A percentile compares a stretch with the other conserved stretches of the same genome.
phyloP scores from a whole-genome alignment of 1,140 invertebrate genomes.

The Sipha flava region DNA sequence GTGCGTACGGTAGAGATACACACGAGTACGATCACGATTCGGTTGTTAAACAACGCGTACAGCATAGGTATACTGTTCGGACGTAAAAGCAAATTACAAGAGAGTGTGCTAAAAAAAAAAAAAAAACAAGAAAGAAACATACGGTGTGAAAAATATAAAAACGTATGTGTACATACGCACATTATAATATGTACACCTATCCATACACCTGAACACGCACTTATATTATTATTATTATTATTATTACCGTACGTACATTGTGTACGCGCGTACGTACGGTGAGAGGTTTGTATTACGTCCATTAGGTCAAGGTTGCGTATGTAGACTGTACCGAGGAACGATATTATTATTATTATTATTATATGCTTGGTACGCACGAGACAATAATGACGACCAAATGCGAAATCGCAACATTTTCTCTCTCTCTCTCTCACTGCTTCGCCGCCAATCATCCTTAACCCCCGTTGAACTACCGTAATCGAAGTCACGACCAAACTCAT shows the following conservation, averaged over 20 bases:
- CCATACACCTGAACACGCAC: too few species aligned
- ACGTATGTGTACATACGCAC: too few species aligned
- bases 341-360: too few species aligned
- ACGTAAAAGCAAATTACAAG: neutral
- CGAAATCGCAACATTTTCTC: too few species aligned
- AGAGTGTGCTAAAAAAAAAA: neutral
- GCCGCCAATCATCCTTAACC: neutral
- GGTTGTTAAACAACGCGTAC: neutral
- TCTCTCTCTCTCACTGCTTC: too few species aligned
- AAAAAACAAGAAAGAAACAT: neutral
- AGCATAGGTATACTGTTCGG: neutral
- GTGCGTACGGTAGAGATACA: too few species aligned
- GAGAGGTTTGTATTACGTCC: neutral
- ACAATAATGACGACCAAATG: neutral
- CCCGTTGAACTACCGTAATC: neutral
- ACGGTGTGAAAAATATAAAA: neutral
- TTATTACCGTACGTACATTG: neutral
- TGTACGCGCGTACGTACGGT: neutral
- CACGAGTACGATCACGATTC: constrained; percentile 9
- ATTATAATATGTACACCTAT: too few species aligned
- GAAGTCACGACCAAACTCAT: neutral
- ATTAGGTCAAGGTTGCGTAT: neutral
- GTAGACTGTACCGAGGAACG: neutral
- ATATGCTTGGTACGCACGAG: neutral
- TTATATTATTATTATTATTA: too few species aligned